Evolutionary conservation across 2,797 vertebrate genomes (phyloP), one percentile per base, ranked within the genome.

Genomic region (Adelosebastes latens): DNA sequence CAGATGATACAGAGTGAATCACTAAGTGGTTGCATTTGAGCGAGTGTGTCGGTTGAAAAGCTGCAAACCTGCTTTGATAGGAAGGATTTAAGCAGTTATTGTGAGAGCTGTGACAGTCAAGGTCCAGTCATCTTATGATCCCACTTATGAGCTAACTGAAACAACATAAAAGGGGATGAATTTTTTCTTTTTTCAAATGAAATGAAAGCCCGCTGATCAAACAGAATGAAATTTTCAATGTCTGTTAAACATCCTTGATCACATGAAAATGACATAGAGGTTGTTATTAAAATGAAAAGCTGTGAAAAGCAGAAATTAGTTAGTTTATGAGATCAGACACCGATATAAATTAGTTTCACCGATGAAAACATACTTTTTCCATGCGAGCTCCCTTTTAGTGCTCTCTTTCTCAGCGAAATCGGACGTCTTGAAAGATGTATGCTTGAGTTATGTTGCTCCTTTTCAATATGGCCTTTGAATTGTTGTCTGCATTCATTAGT

Each of bases 401-500:
- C 24, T 10, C 31, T 64, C 71, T 66, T 22, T 77, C 74, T 75
- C 72, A 74, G 68, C 73, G 55, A 82, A 78, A 87, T 56, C 18
- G 10, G 52, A 65, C 2, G 32, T 87, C 66, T 79, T 27, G 22
- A 82, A 74, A 82, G 83, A 72, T 70, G 71, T 85, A 79, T 27
- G 12, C 65, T 66, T 66, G 71, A 87, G 75, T 82, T 65, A 53
- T 89, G 87, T 87, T 68, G 65, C 65, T 75, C 25, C 68, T 55
- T 83, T 86, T 85, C 86, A 87, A 82, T 77, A 72, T 78, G 84
- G 86, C 88, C 82, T 90, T 91, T 92, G 81, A 90, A 82, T 93
- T 87, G 68, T 71, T 83, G 82, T 89, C 89, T 82, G 82, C 75
- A 79, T 82, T 92, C 88, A 90, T 93, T 94, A 92, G 84, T 29